Evolutionary conservation across 2,113 vertebrate species (phyloP), one percentile per base, ranked within the genome.

Genomic region (Cryptotis parvus): DNA sequence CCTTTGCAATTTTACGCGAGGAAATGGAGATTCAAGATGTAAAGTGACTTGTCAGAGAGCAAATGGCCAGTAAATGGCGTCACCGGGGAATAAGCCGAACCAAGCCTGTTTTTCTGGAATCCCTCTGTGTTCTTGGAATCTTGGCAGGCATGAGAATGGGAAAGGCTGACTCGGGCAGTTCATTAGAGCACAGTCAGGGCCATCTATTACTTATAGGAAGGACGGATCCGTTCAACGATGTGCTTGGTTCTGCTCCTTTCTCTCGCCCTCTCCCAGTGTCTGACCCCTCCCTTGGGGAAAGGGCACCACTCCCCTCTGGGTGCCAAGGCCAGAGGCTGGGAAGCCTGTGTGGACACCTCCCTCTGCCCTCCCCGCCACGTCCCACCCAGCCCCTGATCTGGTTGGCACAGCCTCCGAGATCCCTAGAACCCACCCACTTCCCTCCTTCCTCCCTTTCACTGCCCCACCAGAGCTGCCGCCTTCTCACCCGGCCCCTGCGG

Each of bases 1-100:
- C 77, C 27, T 82, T 91, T 94, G 72, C 70, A 45, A 12, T 88
- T 93, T 88, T 52, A 76, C 84, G 26, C 65, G 84, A 93, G 52
- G 78, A 95, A 82, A 90, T 63, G 39, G 31, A 91, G 72, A 81
- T 89, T 55, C 43, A 75, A 43, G 78, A 82, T 79, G 77, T 86
- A 66, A 43, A 81, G 39, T 45, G 72, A n/a, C 79, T 76, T 63
- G 14, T 27, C 33, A 24, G 41, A 61, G 76, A 87, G 58, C 84
- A 58, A 41, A 80, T 72, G 12, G 11, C 79, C 52, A 7, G 22
- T 29, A 55, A 52, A 18, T 78, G 84, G 78, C 70, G 39, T 33
- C 22, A 20, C 55, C 31, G 29, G 43, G 39, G 82, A 58, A 37
- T 58, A 58, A 80, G 43, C 79, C 65, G 37, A 20, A 52, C 49